Evolutionary conservation across 2,113 vertebrate species (phyloP).

Genomic region (Hassar affinis): DNA sequence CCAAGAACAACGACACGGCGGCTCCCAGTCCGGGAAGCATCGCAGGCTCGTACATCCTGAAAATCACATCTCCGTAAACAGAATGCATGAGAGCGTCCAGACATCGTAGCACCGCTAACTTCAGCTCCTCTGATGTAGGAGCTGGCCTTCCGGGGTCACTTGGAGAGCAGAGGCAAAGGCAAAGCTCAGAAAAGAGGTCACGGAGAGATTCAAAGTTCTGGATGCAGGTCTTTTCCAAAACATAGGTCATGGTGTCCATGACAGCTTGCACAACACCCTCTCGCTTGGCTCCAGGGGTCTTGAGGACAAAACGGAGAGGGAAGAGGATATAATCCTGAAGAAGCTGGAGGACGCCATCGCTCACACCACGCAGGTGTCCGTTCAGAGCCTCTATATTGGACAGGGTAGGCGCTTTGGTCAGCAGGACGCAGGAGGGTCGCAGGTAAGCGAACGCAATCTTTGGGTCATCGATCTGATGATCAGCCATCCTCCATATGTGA

Average conservation of each 20-base stretch:
- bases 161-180: conserved; percentile 78
- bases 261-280: conserved; percentile 77
- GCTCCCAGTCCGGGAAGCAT: conserved; percentile 85
- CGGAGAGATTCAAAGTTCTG: conserved; percentile 78
- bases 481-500: conserved; percentile 37
- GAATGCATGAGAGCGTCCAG: conserved; percentile 82
- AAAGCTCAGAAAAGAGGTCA: conserved; percentile 87
- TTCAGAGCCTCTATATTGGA: conserved; percentile 76
- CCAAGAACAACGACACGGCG: conserved; percentile 81
- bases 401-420: conserved; percentile 78
- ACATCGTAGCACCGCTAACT: conserved; percentile 74
- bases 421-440: conserved; percentile 84
- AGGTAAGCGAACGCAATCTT: conserved; percentile 84
- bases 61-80: conserved; percentile 75
- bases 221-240: conserved; percentile 81
- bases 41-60: conserved; percentile 77
- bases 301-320: conserved; percentile 85
- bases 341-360: conserved; percentile 81
- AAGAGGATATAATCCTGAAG: conserved; percentile 94
- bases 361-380: conserved; percentile 69
- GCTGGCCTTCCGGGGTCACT: conserved; percentile 65
- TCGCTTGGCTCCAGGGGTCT: conserved; percentile 74
- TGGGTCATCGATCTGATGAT: conserved; percentile 82
- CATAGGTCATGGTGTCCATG: conserved; percentile 74
- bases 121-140: conserved; percentile 81